A percentile compares a stretch with the other conserved stretches of the same genome.
These are phyloP conservation scores for Haemorhous mexicanus DNA, from an alignment of 2,113 vertebrate species.

Conservation along the genomic window DNA sequence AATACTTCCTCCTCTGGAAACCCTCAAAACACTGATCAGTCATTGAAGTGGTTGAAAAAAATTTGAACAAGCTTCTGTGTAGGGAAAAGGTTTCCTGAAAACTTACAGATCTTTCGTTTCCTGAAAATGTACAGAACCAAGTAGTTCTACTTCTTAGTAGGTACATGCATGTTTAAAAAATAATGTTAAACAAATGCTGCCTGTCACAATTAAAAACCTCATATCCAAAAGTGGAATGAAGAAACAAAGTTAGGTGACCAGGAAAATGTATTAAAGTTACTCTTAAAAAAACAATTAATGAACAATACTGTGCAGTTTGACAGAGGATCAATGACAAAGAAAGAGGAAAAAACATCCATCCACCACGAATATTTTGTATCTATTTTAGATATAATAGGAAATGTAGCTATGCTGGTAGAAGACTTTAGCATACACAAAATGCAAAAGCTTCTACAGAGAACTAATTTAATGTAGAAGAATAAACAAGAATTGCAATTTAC, in stretches of 20 bases:
- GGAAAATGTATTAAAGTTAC: not conserved
- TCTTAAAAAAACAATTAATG: not conserved
- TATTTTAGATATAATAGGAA: not conserved
- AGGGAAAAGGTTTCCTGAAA: not conserved
- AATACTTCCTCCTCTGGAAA: not conserved
- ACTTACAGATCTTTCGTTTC: not conserved
- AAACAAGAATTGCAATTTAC: not conserved
- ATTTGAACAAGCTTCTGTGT: not conserved
- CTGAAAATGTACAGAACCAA: not conserved
- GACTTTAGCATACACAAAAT: not conserved
- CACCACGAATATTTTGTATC: not conserved
- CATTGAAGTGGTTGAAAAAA: not conserved
- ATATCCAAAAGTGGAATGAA: not conserved
- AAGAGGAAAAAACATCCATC: fast-evolving
- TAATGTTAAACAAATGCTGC: not conserved
- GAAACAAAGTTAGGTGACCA: not conserved
- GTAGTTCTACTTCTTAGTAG: not conserved
- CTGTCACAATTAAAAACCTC: not conserved
- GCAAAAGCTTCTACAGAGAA: not conserved
- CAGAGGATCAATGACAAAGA: not conserved
- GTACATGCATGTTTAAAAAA: not conserved
- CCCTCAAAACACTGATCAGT: not conserved
- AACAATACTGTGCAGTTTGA: not conserved
- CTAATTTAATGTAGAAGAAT: not conserved
- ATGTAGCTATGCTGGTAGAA: not conserved